These are phyloP conservation scores for Edolisoma coerulescens DNA, from an alignment of 2,113 vertebrate genomes.

Conservation along the genomic window DNA sequence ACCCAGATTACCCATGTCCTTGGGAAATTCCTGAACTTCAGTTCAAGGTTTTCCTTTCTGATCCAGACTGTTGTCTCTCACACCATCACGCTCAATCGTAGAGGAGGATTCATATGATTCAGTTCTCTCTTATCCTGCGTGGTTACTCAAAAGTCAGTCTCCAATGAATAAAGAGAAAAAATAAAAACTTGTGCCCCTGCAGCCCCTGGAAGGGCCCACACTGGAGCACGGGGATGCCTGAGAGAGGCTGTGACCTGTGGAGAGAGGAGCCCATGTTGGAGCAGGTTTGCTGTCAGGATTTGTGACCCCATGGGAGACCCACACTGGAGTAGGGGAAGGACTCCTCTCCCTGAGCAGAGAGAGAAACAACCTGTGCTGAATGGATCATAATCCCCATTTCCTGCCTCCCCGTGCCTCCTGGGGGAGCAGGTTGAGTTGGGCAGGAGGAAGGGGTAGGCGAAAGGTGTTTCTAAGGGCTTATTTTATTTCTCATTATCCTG, in stretches of 20 bases:
- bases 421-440: neutral
- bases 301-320: neutral
- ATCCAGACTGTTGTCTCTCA: neutral
- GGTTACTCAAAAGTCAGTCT: neutral
- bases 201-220: neutral
- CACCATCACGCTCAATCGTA: rapidly evolving
- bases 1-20: neutral
- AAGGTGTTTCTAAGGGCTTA: neutral
- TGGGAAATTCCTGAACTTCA: neutral
- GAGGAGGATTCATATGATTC: neutral
- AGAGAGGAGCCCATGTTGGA: neutral
- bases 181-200: neutral
- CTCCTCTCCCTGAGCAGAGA: neutral
- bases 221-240: neutral
- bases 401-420: neutral
- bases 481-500: neutral
- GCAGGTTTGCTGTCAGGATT: neutral
- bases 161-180: neutral
- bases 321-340: neutral
- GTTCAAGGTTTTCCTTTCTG: neutral
- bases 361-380: neutral
- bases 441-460: neutral
- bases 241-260: too few relatives aligned
- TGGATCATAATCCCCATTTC: neutral
- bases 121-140: neutral